Base-by-base conservation (phyloP, 1,140 invertebrate genomes). In the Anastrepha obliqua region DNA sequence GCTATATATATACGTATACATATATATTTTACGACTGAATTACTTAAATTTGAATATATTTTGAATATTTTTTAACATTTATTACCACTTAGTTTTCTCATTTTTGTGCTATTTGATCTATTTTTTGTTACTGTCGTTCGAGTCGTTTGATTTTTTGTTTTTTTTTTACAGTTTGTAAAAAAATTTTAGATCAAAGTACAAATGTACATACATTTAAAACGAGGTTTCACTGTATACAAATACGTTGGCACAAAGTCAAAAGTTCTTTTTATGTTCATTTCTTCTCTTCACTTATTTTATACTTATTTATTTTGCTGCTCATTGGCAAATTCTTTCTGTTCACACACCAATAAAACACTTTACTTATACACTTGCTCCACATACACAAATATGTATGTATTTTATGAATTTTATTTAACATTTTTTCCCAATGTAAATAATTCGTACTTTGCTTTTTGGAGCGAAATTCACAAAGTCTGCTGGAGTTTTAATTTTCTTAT, bases 201-300 rank as follows among this genome's bases (percentile, higher is more conserved):
- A 29, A 7, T 67, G 7, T 29, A 67, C 64, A 67, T 29, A 67
- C 64, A 67, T 67, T 55, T 81, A 55, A 15, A 81, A 81, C 44
- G 15, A 81, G 42, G 74, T 13, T 39, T 58, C 17, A 81, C 74
- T 51, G 74, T 81, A 20, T 81, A 81, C 6, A 55, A 81, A 55
- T 55, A 55, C n/a, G 6, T 81, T 81, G 74, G n/a, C 74, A 81
- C 74, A 81, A 20, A 55, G 74, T 81, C 74, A 81, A 81, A 81
- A 42, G n/a, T 81, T 81, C 55, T 51, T 81, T 9, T 20, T 8
- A 81, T 55, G 15, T 81, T 81, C 7, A 2, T 11, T 29, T 81
- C 3, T 55, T 13, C n/a, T 29, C 74, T 81, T 55, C 55, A 20
- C 6, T 65, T 74, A 17, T 17, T 44, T 74, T 55, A 2, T 55